Percentiles rank a stretch among this genome's conserved stretches.
Conservation (phyloP, 2,113 vertebrate genomes). For the human region DNA sequence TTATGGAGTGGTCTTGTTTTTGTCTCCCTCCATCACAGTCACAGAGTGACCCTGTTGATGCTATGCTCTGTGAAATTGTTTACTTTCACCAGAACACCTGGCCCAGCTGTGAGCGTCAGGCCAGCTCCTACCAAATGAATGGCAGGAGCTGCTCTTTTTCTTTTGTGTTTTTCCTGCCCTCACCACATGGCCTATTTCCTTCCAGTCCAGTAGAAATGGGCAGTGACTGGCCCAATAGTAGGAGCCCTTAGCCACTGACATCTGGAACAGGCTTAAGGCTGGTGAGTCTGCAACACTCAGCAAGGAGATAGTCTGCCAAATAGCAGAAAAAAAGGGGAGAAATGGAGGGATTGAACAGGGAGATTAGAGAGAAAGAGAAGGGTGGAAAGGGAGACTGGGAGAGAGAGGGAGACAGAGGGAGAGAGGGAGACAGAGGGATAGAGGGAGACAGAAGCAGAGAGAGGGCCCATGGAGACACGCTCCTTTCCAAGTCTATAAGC, state of each 20-base stretch:
- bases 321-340: accelerated
- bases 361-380: not conserved
- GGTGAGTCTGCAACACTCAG: not conserved
- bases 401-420: no score
- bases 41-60: not conserved
- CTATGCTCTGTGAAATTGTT: not conserved
- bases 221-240: not conserved
- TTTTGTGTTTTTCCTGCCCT: not conserved
- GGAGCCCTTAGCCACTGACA: not conserved
- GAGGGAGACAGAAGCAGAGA: no score
- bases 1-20: not conserved
- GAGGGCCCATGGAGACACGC: not conserved
- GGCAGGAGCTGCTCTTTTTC: not conserved
- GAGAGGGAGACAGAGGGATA: not conserved
- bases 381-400: not conserved
- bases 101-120: no score
- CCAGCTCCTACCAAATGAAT: no score
- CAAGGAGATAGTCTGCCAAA: not conserved
- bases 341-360: not conserved
- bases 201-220: no score
- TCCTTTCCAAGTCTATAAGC: not conserved
- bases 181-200: accelerated
- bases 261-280: not conserved
- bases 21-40: not conserved
- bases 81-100: not conserved